These are phyloP conservation scores for Charina bottae DNA, from an alignment of 2,113 vertebrate species.

Conservation along the genomic window DNA sequence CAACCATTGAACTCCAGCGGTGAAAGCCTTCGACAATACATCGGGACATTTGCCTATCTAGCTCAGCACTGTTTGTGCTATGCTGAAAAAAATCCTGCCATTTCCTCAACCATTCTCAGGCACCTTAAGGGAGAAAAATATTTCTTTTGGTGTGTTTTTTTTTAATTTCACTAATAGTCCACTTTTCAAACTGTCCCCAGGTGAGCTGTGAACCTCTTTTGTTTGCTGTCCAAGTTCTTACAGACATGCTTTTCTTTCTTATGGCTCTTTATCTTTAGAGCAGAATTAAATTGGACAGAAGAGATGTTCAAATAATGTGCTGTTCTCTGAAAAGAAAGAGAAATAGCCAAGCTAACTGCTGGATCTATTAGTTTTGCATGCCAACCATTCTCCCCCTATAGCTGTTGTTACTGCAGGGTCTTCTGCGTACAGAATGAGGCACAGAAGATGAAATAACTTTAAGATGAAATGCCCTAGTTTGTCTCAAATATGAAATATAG, in stretches of 20 bases:
- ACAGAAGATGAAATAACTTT: not conserved
- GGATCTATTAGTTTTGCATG: not conserved
- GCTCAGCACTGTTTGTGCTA: not conserved
- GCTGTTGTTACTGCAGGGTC: not conserved
- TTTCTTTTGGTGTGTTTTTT: not conserved
- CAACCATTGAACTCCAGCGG: too few species aligned
- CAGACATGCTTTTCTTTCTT: not conserved
- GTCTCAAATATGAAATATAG: not conserved
- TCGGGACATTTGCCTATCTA: not conserved
- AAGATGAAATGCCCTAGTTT: not conserved
- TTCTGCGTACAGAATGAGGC: not conserved
- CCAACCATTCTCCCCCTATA: not conserved
- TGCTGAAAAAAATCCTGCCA: not conserved
- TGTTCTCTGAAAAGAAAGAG: not conserved
- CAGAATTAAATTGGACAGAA: not conserved
- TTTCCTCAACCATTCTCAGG: not conserved
- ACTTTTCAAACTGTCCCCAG: not conserved
- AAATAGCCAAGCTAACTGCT: not conserved
- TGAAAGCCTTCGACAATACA: too few species aligned
- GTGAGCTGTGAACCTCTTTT: not conserved
- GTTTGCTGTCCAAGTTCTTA: not conserved
- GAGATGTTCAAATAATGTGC: not conserved
- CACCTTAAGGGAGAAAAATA: not conserved
- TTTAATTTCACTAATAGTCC: not conserved
- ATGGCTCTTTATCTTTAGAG: not conserved